These are phyloP conservation scores for Tamandua tetradactyla DNA, from an alignment of 2,797 vertebrate species.

Conservation along the genomic window DNA sequence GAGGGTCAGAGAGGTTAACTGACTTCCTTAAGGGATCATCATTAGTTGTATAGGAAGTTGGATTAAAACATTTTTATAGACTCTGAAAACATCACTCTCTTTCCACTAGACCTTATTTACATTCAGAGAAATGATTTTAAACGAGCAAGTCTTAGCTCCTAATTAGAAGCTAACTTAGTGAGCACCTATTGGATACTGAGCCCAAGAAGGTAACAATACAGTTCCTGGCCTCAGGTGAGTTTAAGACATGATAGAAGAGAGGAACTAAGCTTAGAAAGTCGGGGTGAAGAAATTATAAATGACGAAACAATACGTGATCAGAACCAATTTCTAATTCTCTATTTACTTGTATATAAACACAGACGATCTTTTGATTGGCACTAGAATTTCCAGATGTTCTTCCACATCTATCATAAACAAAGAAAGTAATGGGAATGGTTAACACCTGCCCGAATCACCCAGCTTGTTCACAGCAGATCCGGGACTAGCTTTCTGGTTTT, in stretches of 20 bases:
- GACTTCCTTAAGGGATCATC: not conserved
- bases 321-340: not conserved
- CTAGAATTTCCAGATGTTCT: not conserved
- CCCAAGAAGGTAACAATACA: not conserved
- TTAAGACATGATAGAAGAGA: not conserved
- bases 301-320: constrained; percentile 22
- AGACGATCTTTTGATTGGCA: not conserved
- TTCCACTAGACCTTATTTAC: not conserved
- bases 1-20: not conserved
- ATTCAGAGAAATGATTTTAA: not conserved
- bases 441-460: not conserved
- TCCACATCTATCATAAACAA: not conserved
- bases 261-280: not conserved
- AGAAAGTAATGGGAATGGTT: not conserved
- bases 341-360: not conserved
- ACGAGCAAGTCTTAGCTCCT: not conserved
- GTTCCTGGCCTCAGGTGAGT: not conserved
- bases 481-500: not conserved
- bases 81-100: not conserved
- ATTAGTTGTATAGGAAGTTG: not conserved
- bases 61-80: not conserved
- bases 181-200: not conserved
- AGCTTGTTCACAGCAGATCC: not conserved
- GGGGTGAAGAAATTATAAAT: not conserved
- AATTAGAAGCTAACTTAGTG: not conserved